A percentile compares a stretch with the other conserved stretches of the same genome.
phyloP scores from a whole-genome alignment of 2,797 vertebrate species.

The Ctenochaetus hawaiiensis region DNA sequence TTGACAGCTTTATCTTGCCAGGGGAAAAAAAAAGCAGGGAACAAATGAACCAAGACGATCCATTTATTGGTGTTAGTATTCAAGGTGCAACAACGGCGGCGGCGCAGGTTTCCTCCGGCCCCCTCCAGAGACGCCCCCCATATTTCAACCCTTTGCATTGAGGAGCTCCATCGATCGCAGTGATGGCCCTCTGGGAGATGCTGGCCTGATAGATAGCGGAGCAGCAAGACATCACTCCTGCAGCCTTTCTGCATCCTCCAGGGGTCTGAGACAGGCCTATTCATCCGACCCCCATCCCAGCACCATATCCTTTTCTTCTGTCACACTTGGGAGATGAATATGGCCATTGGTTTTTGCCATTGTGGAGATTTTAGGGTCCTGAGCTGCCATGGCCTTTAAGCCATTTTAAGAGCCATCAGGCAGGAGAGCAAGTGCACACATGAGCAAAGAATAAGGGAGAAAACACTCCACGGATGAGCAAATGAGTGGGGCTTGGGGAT shows the following conservation, averaged over 20 bases:
- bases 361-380: slow-evolving; percentile 23
- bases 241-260: slow-evolving; percentile 42
- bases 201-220: slow-evolving; percentile 58
- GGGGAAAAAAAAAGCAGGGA: neutral
- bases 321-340: slow-evolving; percentile 51
- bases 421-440: slow-evolving; percentile 29
- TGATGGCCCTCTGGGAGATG: slow-evolving; percentile 49
- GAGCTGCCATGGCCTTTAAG: slow-evolving; percentile 40
- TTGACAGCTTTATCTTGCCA: slow-evolving; percentile 21
- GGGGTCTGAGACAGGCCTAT: slow-evolving; percentile 39
- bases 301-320: slow-evolving; percentile 38
- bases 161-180: slow-evolving; percentile 64
- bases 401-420: slow-evolving; percentile 40
- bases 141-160: slow-evolving; percentile 56
- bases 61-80: slow-evolving; percentile 62
- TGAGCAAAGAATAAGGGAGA: slow-evolving; percentile 23
- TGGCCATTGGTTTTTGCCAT: slow-evolving; percentile 34
- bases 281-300: slow-evolving; percentile 45
- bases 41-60: slow-evolving; percentile 41
- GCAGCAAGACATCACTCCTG: slow-evolving; percentile 50
- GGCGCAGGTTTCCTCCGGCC: slow-evolving; percentile 37
- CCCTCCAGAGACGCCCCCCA: slow-evolving; percentile 26
- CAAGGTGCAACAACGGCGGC: slow-evolving; percentile 52
- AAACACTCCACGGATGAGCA: slow-evolving; percentile 34
- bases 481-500: slow-evolving; percentile 23